phyloP scores from a whole-genome alignment of 2,113 vertebrate genomes.

The Campylomormyrus numenius region DNA sequence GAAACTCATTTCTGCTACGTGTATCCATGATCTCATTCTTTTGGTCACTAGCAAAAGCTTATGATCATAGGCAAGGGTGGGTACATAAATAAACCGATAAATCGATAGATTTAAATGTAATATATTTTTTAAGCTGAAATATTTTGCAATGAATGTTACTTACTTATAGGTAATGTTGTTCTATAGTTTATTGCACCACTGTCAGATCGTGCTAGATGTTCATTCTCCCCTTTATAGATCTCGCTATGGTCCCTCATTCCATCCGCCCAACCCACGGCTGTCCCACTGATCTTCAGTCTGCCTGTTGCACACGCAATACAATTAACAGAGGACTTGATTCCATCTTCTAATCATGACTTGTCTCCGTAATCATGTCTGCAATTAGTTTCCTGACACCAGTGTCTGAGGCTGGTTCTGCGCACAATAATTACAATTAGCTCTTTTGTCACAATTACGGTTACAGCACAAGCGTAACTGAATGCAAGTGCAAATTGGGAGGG shows the following conservation, averaged over 20 bases:
- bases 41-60: background rate
- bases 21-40: background rate
- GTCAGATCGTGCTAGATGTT: background rate
- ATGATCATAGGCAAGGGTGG: background rate
- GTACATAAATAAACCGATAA: background rate
- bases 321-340: background rate
- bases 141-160: background rate
- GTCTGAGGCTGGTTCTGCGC: conserved; percentile 33
- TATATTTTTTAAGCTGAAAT: background rate
- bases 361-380: conserved; percentile 20
- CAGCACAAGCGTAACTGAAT: too few species aligned
- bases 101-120: too few species aligned
- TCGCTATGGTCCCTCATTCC: background rate
- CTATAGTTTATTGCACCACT: background rate
- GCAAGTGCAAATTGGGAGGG: background rate
- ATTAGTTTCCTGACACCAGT: conserved; percentile 47
- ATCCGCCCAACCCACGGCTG: background rate
- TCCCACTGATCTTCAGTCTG: background rate
- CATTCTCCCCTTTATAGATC: background rate
- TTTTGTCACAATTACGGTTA: conserved; percentile 15
- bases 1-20: background rate
- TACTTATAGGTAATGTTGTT: background rate
- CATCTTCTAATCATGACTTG: background rate
- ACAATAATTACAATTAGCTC: conserved; percentile 57
- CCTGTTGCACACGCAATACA: background rate